Percentiles rank a stretch among this genome's conserved stretches.
Conservation (phyloP, 2,113 vertebrate species). For the Pao palembangensis region DNA sequence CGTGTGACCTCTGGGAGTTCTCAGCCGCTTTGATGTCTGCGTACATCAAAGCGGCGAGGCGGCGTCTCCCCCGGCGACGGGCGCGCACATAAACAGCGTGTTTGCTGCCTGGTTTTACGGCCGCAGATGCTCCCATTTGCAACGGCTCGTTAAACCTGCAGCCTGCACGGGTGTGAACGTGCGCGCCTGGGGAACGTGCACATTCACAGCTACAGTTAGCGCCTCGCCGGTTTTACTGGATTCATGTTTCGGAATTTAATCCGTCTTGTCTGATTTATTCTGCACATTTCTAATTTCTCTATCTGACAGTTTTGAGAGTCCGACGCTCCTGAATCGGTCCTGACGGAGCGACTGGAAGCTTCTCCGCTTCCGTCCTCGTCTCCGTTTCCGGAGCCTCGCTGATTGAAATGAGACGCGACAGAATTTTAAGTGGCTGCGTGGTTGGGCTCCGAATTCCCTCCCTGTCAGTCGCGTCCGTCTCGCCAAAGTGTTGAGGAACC, state of each 20-base stretch:
- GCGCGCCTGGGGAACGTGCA: not conserved
- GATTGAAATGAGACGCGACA: too few relatives aligned
- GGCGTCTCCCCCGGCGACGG: slow-evolving; percentile 29
- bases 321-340: too few relatives aligned
- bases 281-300: too few relatives aligned
- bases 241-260: too few relatives aligned
- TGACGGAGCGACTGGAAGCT: too few relatives aligned
- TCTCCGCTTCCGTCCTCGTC: too few relatives aligned
- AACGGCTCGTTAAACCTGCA: slow-evolving; percentile 63
- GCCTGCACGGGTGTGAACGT: not conserved
- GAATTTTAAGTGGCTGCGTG: not conserved
- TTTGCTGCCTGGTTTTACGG: slow-evolving; percentile 46
- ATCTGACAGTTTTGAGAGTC: too few relatives aligned
- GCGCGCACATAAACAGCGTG: slow-evolving; percentile 17
- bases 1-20: slow-evolving; percentile 34
- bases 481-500: slow-evolving; percentile 26
- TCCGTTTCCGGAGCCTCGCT: too few relatives aligned
- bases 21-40: slow-evolving; percentile 64
- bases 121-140: slow-evolving; percentile 64
- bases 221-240: too few relatives aligned
- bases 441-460: slow-evolving; percentile 6
- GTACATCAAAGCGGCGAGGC: slow-evolving; percentile 46
- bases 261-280: too few relatives aligned
- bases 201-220: not conserved
- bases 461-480: not conserved